Conservation (phyloP, 2,113 vertebrate species). For the Dipodomys merriami region DNA sequence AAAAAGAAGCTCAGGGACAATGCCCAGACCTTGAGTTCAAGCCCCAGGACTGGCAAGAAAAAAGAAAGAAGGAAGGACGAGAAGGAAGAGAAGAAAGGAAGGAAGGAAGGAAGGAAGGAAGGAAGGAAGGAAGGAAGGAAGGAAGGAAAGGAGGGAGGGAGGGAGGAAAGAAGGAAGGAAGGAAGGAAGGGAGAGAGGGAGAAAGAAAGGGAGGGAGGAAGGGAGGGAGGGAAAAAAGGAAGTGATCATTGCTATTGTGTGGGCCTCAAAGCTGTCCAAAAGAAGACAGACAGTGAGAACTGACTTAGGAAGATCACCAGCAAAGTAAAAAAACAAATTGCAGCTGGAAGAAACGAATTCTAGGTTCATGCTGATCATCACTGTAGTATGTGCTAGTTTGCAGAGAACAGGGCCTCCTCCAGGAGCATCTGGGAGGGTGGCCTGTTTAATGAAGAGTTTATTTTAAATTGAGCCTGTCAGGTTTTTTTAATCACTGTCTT, state of each 20-base stretch:
- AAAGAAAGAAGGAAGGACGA: too few relatives aligned
- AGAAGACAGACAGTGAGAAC: not conserved
- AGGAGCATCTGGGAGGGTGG: not conserved
- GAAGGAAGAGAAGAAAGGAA: too few relatives aligned
- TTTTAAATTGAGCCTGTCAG: not conserved
- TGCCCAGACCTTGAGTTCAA: too few relatives aligned
- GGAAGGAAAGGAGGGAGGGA: too few relatives aligned
- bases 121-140: not conserved
- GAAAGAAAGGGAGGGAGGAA: too few relatives aligned
- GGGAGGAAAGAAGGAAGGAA: too few relatives aligned
- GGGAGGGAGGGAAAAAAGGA: too few relatives aligned
- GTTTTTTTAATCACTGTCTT: not conserved
- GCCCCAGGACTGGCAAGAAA: too few relatives aligned
- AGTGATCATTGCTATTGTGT: not conserved
- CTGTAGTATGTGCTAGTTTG: not conserved
- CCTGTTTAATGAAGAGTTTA: constrained; percentile 13
- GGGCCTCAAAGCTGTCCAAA: not conserved
- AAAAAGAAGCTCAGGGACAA: too few relatives aligned
- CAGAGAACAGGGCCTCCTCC: not conserved
- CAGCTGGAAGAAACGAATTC: not conserved
- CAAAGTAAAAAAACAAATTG: not conserved
- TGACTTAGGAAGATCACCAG: not conserved
- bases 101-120: too few relatives aligned
- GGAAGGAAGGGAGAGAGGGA: too few relatives aligned
- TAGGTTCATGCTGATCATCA: not conserved